phyloP scores from a whole-genome alignment of 2,113 vertebrate species.

The Pseudolaguvia tuberculata region DNA sequence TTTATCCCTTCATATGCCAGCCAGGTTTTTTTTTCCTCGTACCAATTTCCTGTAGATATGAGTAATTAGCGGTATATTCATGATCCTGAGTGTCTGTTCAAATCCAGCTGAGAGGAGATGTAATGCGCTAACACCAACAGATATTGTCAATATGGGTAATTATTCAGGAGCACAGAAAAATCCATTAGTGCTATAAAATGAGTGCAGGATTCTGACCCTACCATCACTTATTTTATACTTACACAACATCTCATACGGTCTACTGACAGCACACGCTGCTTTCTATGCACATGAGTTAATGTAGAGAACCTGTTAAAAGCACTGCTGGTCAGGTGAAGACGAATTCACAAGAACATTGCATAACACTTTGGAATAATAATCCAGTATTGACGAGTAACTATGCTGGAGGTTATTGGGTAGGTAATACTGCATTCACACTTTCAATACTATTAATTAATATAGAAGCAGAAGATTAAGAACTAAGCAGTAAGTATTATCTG shows the following conservation, averaged over 20 bases:
- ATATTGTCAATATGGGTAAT: slow-evolving; percentile 36
- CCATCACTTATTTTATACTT: slow-evolving; percentile 26
- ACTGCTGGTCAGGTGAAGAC: not conserved
- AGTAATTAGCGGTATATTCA: slow-evolving; percentile 31
- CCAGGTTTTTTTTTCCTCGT: not conserved
- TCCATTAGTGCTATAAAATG: slow-evolving; percentile 35
- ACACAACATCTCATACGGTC: slow-evolving; percentile 7
- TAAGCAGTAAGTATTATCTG: too few species aligned
- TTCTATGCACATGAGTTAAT: slow-evolving; percentile 11
- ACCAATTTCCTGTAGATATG: not conserved
- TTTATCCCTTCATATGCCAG: not conserved
- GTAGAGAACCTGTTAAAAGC: not conserved
- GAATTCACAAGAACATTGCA: not conserved
- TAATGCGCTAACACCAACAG: slow-evolving; percentile 21
- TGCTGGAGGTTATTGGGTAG: too few species aligned
- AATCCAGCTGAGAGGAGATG: slow-evolving; percentile 18
- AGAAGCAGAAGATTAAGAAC: too few species aligned
- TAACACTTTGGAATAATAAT: not conserved
- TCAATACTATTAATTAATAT: too few species aligned
- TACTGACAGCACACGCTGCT: not conserved
- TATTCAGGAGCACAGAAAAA: slow-evolving; percentile 30
- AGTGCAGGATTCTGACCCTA: slow-evolving; percentile 12
- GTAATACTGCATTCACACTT: too few species aligned
- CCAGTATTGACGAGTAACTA: too few species aligned
- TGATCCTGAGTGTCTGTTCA: slow-evolving; percentile 1